A percentile compares a stretch with the other conserved stretches of the same genome.
Evolutionary conservation across 2,113 vertebrate species (phyloP).

Genomic region (Alexandromys fortis): DNA sequence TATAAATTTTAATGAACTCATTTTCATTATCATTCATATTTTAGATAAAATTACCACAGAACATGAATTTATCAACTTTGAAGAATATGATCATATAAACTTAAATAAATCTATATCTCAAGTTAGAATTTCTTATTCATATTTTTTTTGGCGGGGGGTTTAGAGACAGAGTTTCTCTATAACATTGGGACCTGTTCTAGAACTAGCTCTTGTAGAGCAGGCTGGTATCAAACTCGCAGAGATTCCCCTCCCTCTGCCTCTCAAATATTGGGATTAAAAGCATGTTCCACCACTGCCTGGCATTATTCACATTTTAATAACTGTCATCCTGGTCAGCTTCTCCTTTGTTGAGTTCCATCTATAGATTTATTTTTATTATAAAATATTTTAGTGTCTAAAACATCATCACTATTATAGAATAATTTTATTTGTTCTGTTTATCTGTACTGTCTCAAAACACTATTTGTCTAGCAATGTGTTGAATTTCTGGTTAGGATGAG

Average conservation of each 20-base stretch:
- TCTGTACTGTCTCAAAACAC: not conserved
- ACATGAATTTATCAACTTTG: not conserved
- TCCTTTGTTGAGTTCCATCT: not conserved
- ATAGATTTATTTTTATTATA: not conserved
- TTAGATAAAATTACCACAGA: not conserved
- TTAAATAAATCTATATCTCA: not conserved
- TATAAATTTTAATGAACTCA: not conserved
- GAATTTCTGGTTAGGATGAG: not conserved
- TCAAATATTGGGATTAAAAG: too few relatives aligned
- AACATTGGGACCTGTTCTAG: too few relatives aligned
- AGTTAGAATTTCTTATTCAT: too few relatives aligned
- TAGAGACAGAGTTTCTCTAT: too few relatives aligned
- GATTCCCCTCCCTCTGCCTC: too few relatives aligned
- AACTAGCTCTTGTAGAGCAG: too few relatives aligned
- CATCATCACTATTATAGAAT: not conserved
- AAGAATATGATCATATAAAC: not conserved
- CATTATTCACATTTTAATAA: not conserved
- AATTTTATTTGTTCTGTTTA: not conserved
- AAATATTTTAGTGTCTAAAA: not conserved
- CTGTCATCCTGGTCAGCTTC: too few relatives aligned
- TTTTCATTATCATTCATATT: not conserved
- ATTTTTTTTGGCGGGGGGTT: too few relatives aligned
- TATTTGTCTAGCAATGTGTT: not conserved
- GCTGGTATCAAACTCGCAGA: too few relatives aligned
- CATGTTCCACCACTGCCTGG: too few relatives aligned